A percentile compares a stretch with the other conserved stretches of the same genome.
Evolutionary conservation across 2,888 invertebrate species (phyloP).

Genomic region (Lepeophtheirus nordmannii): DNA sequence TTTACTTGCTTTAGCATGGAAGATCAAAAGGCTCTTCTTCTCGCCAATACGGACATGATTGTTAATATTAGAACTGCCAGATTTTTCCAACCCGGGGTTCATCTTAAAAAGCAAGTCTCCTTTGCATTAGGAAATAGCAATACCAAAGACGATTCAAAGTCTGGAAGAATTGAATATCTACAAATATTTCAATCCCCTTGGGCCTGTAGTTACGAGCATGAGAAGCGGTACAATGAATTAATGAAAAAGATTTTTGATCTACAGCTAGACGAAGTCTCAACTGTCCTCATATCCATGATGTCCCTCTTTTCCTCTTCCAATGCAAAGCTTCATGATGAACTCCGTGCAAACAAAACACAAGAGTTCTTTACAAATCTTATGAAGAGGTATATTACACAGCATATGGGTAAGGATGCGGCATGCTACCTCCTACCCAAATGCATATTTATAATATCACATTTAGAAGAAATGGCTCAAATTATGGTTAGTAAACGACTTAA

Average conservation of each 20-base stretch:
- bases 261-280: slow-evolving; percentile 10
- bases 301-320: slow-evolving; percentile 7
- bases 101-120: not conserved
- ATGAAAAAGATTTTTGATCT: slow-evolving; percentile 15
- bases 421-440: slow-evolving; percentile 5
- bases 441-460: not conserved
- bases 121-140: not conserved
- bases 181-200: slow-evolving; percentile 16
- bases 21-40: slow-evolving; percentile 10
- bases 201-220: not conserved
- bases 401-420: not conserved
- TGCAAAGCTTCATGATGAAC: not conserved
- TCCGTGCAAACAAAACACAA: not conserved
- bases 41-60: slow-evolving; percentile 16
- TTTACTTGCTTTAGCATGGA: not conserved
- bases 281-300: slow-evolving; percentile 16
- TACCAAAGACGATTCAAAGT: not conserved
- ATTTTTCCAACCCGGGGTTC: not conserved
- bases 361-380: slow-evolving; percentile 9
- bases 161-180: not conserved
- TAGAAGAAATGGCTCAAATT: slow-evolving; percentile 16
- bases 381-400: not conserved
- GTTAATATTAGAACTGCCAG: slow-evolving; percentile 18
- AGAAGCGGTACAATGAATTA: not conserved
- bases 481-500: slow-evolving; percentile 7